Evolutionary conservation across 2,113 vertebrate species (phyloP).

Genomic region (Mesoclemmys tuberculata): DNA sequence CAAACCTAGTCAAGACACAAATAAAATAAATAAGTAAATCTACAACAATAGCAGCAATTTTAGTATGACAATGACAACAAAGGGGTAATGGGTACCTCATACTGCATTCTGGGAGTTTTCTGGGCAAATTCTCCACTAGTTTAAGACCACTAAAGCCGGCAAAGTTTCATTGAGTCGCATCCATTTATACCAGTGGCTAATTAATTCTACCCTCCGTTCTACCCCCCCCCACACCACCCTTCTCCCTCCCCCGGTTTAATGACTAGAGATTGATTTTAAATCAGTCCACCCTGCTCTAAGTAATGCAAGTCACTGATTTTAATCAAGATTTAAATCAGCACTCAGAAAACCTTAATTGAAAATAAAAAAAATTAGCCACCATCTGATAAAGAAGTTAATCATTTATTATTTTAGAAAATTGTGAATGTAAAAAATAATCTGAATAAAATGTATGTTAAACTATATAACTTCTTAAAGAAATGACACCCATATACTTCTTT

Average conservation of each 20-base stretch:
- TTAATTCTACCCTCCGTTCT: neutral
- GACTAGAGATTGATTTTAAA: neutral
- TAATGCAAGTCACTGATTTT: neutral
- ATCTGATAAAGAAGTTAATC: no score
- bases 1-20: accelerated
- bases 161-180: neutral
- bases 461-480: no score
- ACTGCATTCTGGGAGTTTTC: neutral
- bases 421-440: no score
- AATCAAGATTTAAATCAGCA: neutral
- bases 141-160: neutral
- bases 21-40: neutral
- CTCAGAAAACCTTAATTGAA: neutral
- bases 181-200: neutral
- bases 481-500: no score
- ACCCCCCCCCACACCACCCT: no score
- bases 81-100: neutral
- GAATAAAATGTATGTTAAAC: no score
- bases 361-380: no score
- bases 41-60: neutral
- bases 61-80: neutral
- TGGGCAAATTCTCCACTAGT: neutral
- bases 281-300: no score
- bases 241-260: neutral
- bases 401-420: no score